A percentile compares a stretch with the other conserved stretches of the same genome.
Evolutionary conservation across 1,140 invertebrate species (phyloP).

Genomic region (Leptopilina clavipes): DNA sequence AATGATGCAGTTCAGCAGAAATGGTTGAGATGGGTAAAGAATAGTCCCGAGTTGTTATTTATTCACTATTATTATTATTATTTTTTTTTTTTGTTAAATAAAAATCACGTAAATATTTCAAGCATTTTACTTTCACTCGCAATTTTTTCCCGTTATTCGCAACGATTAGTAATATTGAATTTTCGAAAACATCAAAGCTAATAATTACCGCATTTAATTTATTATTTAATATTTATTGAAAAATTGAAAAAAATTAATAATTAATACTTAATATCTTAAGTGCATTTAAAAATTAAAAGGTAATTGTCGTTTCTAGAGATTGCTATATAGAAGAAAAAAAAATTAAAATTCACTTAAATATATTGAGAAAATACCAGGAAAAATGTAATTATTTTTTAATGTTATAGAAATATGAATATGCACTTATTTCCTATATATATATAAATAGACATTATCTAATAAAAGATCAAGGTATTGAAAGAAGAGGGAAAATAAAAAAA

Average conservation of each 20-base stretch:
- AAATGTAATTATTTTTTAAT: slow-evolving; percentile 13
- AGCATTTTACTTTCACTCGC: background rate
- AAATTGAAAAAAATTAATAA: background rate
- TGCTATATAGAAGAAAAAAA: background rate
- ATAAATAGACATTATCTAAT: no score
- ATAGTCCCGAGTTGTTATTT: slow-evolving; percentile 2
- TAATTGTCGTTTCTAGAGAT: background rate
- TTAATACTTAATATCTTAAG: background rate
- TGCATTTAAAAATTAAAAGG: no score
- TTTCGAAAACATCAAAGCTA: no score
- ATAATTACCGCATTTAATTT: no score
- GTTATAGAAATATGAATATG: no score
- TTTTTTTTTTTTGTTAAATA: background rate
- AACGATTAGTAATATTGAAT: no score
- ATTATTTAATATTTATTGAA: no score
- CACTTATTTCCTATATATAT: no score
- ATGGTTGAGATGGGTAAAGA: background rate
- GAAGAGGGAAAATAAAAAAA: no score
- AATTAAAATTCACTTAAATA: background rate
- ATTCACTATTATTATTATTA: background rate
- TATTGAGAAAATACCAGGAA: background rate
- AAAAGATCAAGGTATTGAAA: no score
- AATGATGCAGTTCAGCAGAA: background rate
- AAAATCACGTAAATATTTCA: no score
- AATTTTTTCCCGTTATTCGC: background rate